Conservation (phyloP, 92 coral and sea anemone species). For the Umimayanthus chanpuru region DNA sequence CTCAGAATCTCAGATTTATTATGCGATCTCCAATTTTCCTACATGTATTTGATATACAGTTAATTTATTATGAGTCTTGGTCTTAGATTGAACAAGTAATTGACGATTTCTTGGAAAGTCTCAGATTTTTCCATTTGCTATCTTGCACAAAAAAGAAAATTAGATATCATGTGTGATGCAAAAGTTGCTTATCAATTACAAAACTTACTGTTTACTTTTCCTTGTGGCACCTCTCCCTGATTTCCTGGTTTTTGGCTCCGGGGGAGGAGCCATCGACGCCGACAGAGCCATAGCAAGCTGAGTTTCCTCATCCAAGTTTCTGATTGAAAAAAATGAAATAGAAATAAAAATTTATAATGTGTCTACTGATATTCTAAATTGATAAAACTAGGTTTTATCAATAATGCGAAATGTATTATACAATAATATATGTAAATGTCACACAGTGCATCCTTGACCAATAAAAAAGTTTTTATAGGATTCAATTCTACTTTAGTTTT, state of each 20-base stretch:
- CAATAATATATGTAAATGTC: too few species aligned
- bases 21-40: too few species aligned
- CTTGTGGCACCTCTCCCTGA: slow-evolving; percentile 54
- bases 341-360: neutral
- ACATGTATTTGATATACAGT: too few species aligned
- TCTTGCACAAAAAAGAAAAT: too few species aligned
- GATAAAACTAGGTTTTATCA: neutral
- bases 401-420: neutral
- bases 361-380: neutral
- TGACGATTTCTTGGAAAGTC: neutral
- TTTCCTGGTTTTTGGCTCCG: slow-evolving; percentile 15
- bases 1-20: too few species aligned
- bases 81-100: too few species aligned
- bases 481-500: too few species aligned
- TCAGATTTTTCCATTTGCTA: neutral
- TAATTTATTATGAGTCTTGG: too few species aligned
- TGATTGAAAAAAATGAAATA: neutral
- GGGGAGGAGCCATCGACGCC: slow-evolving; percentile 88
- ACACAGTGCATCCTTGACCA: too few species aligned
- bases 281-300: slow-evolving; percentile 97
- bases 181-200: neutral
- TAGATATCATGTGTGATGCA: too few species aligned
- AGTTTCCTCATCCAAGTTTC: slow-evolving; percentile 88
- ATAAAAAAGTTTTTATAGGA: too few species aligned
- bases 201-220: slow-evolving; percentile 68